These are phyloP conservation scores for Tiliacea aurago DNA, from an alignment of 2,888 invertebrate species.

Conservation along the genomic window DNA sequence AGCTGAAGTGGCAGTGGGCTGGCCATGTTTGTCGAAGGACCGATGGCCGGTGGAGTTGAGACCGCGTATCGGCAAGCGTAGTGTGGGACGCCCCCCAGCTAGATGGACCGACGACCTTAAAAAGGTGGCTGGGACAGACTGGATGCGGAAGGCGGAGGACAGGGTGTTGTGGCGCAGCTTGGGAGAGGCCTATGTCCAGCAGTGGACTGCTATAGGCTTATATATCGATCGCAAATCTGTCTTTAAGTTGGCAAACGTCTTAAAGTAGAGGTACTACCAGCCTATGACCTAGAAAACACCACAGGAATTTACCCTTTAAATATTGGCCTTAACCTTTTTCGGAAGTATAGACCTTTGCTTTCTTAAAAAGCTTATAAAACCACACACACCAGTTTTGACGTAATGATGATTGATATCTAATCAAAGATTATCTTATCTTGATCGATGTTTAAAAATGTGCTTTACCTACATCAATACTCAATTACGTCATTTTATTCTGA, in stretches of 20 bases:
- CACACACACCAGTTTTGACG: background rate
- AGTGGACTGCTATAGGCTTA: background rate
- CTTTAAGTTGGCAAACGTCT: background rate
- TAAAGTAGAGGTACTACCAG: background rate
- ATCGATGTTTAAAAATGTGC: constrained; percentile 18
- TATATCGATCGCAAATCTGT: background rate
- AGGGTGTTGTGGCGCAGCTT: too few relatives aligned
- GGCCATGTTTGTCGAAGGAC: too few relatives aligned
- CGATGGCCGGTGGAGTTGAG: too few relatives aligned
- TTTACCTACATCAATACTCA: background rate
- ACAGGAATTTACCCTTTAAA: constrained; percentile 18
- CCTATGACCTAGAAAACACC: background rate
- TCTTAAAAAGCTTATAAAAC: too few relatives aligned
- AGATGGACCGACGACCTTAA: too few relatives aligned
- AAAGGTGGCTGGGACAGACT: too few relatives aligned
- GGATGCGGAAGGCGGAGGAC: too few relatives aligned
- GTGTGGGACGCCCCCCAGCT: too few relatives aligned
- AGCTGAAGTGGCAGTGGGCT: too few relatives aligned
- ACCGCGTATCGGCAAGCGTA: too few relatives aligned
- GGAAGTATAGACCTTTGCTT: background rate
- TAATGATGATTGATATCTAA: constrained; percentile 26
- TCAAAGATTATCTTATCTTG: constrained; percentile 1
- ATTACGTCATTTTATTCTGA: constrained; percentile 10
- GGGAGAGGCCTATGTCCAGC: too few relatives aligned
- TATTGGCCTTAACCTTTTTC: constrained; percentile 13